These are phyloP conservation scores for Heterodera schachtii DNA, from an alignment of 1,140 invertebrate species.

Conservation along the genomic window DNA sequence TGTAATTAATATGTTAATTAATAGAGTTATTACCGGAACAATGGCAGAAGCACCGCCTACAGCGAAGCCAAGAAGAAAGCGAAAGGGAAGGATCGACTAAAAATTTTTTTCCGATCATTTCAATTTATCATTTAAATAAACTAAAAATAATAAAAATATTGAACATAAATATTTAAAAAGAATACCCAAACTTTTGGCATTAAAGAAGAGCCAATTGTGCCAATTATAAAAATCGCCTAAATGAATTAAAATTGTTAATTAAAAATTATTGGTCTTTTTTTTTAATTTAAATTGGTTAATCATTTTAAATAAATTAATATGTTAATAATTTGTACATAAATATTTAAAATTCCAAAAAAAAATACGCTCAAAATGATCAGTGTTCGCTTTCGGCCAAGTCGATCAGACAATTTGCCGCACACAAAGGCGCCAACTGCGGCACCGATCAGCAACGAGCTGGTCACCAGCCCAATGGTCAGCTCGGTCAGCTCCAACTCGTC, in stretches of 20 bases:
- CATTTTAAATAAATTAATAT: background rate
- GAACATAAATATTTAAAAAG: background rate
- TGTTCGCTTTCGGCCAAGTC: conserved; percentile 17
- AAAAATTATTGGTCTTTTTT: too few relatives aligned
- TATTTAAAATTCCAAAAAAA: background rate
- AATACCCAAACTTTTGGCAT: background rate
- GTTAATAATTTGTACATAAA: background rate
- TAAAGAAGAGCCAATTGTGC: conserved; percentile 23
- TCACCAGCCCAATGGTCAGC: conserved; percentile 17
- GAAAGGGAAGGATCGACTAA: conserved; percentile 18
- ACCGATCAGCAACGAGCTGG: conserved; percentile 29
- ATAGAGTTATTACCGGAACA: conserved; percentile 5
- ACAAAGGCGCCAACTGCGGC: conserved; percentile 23
- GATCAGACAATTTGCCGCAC: conserved; percentile 14
- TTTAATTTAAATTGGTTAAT: too few relatives aligned
- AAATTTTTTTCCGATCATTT: background rate
- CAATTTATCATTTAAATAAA: background rate
- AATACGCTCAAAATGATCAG: conserved; percentile 27
- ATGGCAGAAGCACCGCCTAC: conserved; percentile 25
- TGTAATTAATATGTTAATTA: background rate
- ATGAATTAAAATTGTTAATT: background rate
- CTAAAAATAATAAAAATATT: conserved; percentile 1
- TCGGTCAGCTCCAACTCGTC: conserved; percentile 22
- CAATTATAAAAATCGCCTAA: conserved; percentile 24
- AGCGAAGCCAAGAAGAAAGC: conserved; percentile 21